A percentile compares a stretch with the other conserved stretches of the same genome.
phyloP scores from a whole-genome alignment of 2,113 vertebrate species.

The Macquaria ambigua region DNA sequence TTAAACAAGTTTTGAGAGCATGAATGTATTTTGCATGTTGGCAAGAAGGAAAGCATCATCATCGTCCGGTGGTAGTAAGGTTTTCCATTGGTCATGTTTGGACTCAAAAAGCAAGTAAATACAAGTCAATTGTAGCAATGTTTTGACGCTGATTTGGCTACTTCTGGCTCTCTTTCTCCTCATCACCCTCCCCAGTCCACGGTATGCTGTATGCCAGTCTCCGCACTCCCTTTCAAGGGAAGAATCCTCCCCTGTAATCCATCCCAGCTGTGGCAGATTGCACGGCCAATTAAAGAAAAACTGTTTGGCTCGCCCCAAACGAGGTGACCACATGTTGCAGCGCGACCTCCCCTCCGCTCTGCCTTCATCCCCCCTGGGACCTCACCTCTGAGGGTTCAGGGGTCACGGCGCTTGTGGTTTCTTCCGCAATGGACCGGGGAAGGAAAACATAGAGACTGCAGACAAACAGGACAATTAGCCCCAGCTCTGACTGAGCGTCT shows the following conservation, averaged over 20 bases:
- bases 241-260: conserved; percentile 88
- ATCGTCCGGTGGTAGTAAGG: neutral
- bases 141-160: conserved; percentile 25
- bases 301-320: conserved; percentile 86
- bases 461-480: conserved; percentile 75
- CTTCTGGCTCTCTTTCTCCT: conserved; percentile 22
- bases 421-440: conserved; percentile 74
- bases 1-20: conserved; percentile 7
- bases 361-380: conserved; percentile 57
- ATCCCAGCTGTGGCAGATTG: conserved; percentile 89
- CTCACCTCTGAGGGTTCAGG: conserved; percentile 74
- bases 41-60: neutral
- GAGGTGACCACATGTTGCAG: conserved; percentile 90
- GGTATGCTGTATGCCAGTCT: conserved; percentile 54
- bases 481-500: conserved; percentile 28
- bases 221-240: conserved; percentile 80
- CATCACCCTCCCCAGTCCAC: conserved; percentile 23
- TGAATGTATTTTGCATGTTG: conserved; percentile 2
- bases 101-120: neutral
- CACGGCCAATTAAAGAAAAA: conserved; percentile 88
- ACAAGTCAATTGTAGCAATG: conserved; percentile 13
- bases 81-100: conserved; percentile 22
- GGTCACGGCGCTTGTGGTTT: conserved; percentile 89
- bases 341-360: conserved; percentile 35
- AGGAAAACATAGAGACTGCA: conserved; percentile 62